These are phyloP conservation scores for Trachelus stipa DNA, from an alignment of 2,888 invertebrate species.

Conservation along the genomic window DNA sequence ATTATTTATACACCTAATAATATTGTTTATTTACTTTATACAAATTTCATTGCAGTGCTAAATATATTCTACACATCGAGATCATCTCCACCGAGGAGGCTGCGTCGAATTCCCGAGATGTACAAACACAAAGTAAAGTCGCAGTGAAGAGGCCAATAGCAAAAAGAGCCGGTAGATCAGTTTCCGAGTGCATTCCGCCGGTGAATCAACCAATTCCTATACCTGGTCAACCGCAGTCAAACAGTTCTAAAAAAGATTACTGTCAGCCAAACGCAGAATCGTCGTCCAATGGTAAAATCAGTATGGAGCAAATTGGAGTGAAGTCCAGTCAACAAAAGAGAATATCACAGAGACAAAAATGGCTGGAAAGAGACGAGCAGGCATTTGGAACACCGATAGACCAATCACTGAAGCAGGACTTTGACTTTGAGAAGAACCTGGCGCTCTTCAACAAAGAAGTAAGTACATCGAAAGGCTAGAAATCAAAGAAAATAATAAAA, in stretches of 20 bases:
- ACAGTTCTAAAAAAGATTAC: neutral
- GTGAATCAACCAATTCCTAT: constrained; percentile 38
- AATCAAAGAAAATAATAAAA: neutral
- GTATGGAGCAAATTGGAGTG: neutral
- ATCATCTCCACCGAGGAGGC: constrained; percentile 77
- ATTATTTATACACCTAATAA: constrained; percentile 4
- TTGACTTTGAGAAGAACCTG: constrained; percentile 95
- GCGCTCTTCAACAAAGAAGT: constrained; percentile 88
- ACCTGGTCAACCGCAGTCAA: constrained; percentile 31
- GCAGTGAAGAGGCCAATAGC: constrained; percentile 71
- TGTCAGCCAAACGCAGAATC: constrained; percentile 35
- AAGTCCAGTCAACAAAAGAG: constrained; percentile 42
- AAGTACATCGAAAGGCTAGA: constrained; percentile 8
- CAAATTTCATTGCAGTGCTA: constrained; percentile 69
- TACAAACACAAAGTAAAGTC: constrained; percentile 66
- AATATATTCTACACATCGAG: constrained; percentile 80
- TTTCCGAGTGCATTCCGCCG: constrained; percentile 61
- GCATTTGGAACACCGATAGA: constrained; percentile 82
- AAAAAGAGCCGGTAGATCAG: constrained; percentile 68
- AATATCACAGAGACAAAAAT: constrained; percentile 61
- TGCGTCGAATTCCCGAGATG: constrained; percentile 52
- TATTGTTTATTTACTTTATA: neutral
- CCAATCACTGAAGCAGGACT: constrained; percentile 78
- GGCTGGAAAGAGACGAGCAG: constrained; percentile 74
- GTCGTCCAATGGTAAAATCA: constrained; percentile 51